A percentile compares a stretch with the other conserved stretches of the same genome.
These are phyloP conservation scores for Drosophila hydei DNA, from an alignment of 1,140 invertebrate species.

Conservation along the genomic window DNA sequence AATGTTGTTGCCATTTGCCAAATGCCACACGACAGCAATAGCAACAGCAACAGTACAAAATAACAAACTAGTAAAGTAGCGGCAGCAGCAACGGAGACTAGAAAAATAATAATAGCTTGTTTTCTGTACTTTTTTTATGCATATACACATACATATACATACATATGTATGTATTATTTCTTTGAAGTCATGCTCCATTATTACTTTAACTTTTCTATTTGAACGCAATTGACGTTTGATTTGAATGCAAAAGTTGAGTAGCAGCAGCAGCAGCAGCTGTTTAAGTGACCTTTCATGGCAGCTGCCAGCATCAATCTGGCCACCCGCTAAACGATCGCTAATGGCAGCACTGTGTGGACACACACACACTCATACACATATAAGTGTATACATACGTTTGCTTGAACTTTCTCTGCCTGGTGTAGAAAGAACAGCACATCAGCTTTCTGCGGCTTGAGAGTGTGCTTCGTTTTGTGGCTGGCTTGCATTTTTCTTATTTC, in stretches of 20 bases:
- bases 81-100: constrained; percentile 21
- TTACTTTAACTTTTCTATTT: constrained; percentile 12
- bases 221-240: constrained; percentile 26
- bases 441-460: not conserved
- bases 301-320: constrained; percentile 26
- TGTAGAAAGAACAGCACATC: constrained; percentile 22
- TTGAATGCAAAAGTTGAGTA: constrained; percentile 36
- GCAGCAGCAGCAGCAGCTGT: constrained; percentile 20
- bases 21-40: constrained; percentile 61
- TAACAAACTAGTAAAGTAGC: constrained; percentile 4
- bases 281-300: constrained; percentile 36
- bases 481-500: constrained; percentile 49
- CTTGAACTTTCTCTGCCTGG: constrained; percentile 43
- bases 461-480: constrained; percentile 6
- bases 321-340: constrained; percentile 29
- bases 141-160: not conserved
- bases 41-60: constrained; percentile 1
- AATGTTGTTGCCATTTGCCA: constrained; percentile 72
- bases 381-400: constrained; percentile 9
- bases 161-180: constrained; percentile 5
- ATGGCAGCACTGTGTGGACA: constrained; percentile 19
- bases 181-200: constrained; percentile 22
- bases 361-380: constrained; percentile 3
- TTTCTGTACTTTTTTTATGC: not conserved
- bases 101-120: constrained; percentile 32